These are phyloP conservation scores for Neostethus bicornis DNA, from an alignment of 2,797 vertebrate genomes.

Conservation along the genomic window DNA sequence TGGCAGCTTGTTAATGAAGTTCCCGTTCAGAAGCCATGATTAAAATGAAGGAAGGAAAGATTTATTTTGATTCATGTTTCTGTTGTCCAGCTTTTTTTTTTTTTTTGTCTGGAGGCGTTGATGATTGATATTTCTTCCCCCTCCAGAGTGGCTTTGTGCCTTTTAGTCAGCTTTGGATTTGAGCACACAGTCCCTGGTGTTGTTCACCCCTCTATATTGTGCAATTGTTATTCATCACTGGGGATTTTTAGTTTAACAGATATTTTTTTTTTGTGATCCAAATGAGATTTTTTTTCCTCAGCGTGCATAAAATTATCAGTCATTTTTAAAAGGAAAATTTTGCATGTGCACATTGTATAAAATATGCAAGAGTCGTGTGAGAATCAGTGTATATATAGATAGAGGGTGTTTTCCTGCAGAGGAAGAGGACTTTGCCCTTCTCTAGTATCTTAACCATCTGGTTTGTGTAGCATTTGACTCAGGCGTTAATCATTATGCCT, in stretches of 20 bases:
- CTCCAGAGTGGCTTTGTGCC: conserved; percentile 7
- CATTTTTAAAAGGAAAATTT: conserved; percentile 21
- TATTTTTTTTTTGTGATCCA: no score
- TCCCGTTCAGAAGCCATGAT: conserved; percentile 21
- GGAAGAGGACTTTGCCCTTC: conserved; percentile 36
- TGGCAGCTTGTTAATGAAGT: conserved; percentile 2
- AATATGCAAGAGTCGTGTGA: not conserved
- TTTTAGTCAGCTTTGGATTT: conserved; percentile 31
- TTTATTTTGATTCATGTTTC: conserved; percentile 49
- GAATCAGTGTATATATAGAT: not conserved
- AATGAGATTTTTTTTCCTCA: no score
- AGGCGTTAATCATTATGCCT: conserved; percentile 58
- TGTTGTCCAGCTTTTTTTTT: conserved; percentile 39
- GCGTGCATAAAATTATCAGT: no score
- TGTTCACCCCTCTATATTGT: conserved; percentile 32
- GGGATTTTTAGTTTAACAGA: no score
- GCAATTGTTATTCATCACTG: not conserved
- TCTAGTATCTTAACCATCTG: conserved; percentile 63
- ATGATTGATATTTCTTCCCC: conserved; percentile 51
- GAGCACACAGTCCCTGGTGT: conserved; percentile 18
- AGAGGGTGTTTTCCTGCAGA: conserved; percentile 6
- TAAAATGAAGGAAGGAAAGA: conserved; percentile 36
- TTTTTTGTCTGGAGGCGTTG: not conserved
- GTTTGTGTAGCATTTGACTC: conserved; percentile 59
- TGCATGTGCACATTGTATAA: not conserved